A percentile compares a stretch with the other conserved stretches of the same genome.
phyloP scores from a whole-genome alignment of 2,113 vertebrate species.

The Bostrychus sinensis region DNA sequence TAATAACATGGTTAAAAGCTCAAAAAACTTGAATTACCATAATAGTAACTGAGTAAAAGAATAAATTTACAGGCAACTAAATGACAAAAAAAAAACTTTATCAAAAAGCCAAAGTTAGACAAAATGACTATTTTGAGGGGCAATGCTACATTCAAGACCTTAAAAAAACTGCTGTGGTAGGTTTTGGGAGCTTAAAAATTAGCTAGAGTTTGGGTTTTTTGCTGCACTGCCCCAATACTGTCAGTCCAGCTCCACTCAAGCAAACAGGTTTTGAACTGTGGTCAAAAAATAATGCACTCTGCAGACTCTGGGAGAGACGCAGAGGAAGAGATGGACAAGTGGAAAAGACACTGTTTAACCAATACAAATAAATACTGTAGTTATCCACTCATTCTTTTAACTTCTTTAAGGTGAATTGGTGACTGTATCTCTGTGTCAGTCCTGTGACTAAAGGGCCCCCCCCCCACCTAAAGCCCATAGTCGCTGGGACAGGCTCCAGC shows the following conservation, averaged over 20 bases:
- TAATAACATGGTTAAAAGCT: too few species aligned
- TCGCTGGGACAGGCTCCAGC: too few species aligned
- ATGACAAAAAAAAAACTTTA: not conserved
- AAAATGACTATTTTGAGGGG: not conserved
- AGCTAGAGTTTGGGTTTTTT: constrained; percentile 1
- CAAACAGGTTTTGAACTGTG: constrained; percentile 31
- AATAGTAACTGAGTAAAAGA: too few species aligned
- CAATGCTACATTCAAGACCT: not conserved
- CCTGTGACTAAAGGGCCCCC: too few species aligned
- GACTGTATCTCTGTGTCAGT: too few species aligned
- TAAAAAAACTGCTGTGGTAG: constrained; percentile 20
- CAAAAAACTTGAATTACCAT: too few species aligned
- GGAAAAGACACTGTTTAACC: not conserved
- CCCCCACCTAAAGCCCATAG: too few species aligned
- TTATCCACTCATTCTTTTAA: not conserved
- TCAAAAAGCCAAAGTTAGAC: not conserved
- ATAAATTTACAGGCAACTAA: too few species aligned
- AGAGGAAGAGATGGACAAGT: not conserved
- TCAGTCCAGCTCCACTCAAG: constrained; percentile 45
- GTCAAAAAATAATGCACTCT: constrained; percentile 10
- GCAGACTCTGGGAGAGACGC: not conserved
- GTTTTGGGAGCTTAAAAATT: constrained; percentile 1
- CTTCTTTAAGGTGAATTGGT: too few species aligned
- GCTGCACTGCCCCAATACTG: constrained; percentile 38
- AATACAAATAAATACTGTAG: not conserved